These are phyloP conservation scores for Meghimatium bilineatum DNA, from an alignment of 2,888 invertebrate genomes.

Conservation along the genomic window DNA sequence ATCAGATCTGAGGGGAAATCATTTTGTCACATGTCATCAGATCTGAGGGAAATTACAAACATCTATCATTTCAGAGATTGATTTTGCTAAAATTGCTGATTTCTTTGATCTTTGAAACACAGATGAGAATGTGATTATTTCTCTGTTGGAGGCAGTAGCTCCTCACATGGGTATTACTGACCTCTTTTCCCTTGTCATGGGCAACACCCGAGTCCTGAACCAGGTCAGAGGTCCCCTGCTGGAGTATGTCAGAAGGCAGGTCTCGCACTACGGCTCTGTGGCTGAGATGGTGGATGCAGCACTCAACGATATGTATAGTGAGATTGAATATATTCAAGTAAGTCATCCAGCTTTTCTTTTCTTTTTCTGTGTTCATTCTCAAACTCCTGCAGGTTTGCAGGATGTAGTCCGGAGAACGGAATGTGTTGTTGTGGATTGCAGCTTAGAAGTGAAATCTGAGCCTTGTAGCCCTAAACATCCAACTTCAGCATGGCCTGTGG, in stretches of 20 bases:
- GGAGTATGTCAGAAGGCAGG: conserved; percentile 24
- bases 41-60: too few species aligned
- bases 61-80: too few species aligned
- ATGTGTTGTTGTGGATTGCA: too few species aligned
- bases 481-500: too few species aligned
- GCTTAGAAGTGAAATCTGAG: too few species aligned
- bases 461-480: too few species aligned
- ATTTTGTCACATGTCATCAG: too few species aligned
- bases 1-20: too few species aligned
- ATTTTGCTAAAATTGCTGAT: too few species aligned
- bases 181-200: conserved; percentile 43
- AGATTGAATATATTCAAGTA: conserved; percentile 40
- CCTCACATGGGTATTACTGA: conserved; percentile 44
- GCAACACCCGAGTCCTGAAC: conserved; percentile 36
- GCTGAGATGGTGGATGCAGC: conserved; percentile 35
- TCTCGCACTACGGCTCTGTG: conserved; percentile 34
- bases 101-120: neutral
- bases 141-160: conserved; percentile 41
- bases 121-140: conserved; percentile 24
- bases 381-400: too few species aligned
- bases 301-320: conserved; percentile 30
- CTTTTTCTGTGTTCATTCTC: too few species aligned
- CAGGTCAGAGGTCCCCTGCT: conserved; percentile 27
- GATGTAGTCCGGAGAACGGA: too few species aligned
- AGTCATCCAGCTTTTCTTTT: neutral